Base-by-base conservation (phyloP, 2,888 invertebrate genomes). In the Cataglyphis altisquamis region DNA sequence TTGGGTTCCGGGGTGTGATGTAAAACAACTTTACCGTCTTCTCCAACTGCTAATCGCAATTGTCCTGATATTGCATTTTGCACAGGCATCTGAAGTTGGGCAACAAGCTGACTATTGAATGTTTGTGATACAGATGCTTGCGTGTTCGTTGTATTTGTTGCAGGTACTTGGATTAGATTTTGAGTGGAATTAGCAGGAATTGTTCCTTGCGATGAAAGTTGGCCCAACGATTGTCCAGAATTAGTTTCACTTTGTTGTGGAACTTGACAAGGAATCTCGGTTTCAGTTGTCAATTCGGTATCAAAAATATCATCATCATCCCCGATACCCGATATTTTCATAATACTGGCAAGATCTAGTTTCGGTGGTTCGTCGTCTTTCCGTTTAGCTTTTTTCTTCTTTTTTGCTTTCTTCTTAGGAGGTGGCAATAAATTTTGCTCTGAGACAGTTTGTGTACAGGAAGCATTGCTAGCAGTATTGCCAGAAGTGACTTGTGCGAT, bases 261-360 rank as follows among this genome's bases (percentile, higher is more conserved):
- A 52, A 89, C 82, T 73, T 91, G 88, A 82, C 90, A 84, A 66
- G 91, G 74, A 32, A 89, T 84, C 21, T 93, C 94, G 39, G 92
- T 86, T 84, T 94, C 94, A 25, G 90, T 85, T 57, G 91, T 87
- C 64, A 94, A 89, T 84, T 95, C 94, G 68, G 89, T 93, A 83
- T 94, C 94, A 88, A 95, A 96, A 63, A 96, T 95, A 87, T 96
- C 96, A 87, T 97, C 97, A 86, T 96, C 96, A 86, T 97, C 97
- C 74, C 97, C 97, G 86, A 96, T 97, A 82, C 97, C 96, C 70
- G 97, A 97, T 84, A 97, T 95, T 94, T 97, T 97, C 96, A 97
- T 97, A 57, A 97, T 96, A 94, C 97, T 97, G 75, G 97, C 97
- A 90, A 97, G 95, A 94, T 97, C 97, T 77, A 97, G 94, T 92